Percentiles rank a stretch among this genome's conserved stretches.
phyloP scores from a whole-genome alignment of 2,113 vertebrate species.

The Camelus bactrianus region DNA sequence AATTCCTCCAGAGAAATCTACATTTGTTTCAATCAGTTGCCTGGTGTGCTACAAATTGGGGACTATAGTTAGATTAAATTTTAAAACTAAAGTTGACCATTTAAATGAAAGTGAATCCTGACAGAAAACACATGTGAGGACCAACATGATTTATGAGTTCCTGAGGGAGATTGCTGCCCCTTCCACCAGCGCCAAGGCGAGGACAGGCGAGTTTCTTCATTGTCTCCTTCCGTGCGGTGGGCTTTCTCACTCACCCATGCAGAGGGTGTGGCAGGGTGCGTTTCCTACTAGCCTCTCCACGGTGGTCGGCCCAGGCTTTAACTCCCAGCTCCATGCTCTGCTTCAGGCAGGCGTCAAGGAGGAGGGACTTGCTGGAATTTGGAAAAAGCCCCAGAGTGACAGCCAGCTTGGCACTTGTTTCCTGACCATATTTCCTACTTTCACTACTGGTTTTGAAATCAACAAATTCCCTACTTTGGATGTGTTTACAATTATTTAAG shows the following conservation, averaged over 20 bases:
- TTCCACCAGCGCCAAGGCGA: neutral
- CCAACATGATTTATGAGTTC: neutral
- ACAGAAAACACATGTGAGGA: neutral
- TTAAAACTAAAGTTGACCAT: conserved; percentile 16
- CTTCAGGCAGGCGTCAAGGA: neutral
- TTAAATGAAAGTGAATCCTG: conserved; percentile 30
- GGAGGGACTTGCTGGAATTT: neutral
- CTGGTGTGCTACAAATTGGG: neutral
- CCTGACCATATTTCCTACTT: conserved; percentile 47
- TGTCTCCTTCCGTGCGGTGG: neutral
- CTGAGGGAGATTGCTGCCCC: neutral
- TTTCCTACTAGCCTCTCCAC: neutral
- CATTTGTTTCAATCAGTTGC: neutral
- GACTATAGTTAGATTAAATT: conserved; percentile 24
- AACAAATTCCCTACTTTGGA: conserved; percentile 9
- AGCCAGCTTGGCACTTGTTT: neutral
- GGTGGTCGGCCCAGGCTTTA: neutral
- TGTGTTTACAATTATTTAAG: conserved; percentile 6
- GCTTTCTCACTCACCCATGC: neutral
- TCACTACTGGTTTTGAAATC: conserved; percentile 28
- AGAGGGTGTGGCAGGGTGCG: neutral
- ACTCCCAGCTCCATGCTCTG: neutral
- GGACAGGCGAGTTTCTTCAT: neutral
- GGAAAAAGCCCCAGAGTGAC: neutral
- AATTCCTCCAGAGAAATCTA: conserved; percentile 27